Percentiles rank a stretch among this genome's conserved stretches.
Evolutionary conservation across 2,797 vertebrate species (phyloP).

Genomic region (Crocidura indochinensis): DNA sequence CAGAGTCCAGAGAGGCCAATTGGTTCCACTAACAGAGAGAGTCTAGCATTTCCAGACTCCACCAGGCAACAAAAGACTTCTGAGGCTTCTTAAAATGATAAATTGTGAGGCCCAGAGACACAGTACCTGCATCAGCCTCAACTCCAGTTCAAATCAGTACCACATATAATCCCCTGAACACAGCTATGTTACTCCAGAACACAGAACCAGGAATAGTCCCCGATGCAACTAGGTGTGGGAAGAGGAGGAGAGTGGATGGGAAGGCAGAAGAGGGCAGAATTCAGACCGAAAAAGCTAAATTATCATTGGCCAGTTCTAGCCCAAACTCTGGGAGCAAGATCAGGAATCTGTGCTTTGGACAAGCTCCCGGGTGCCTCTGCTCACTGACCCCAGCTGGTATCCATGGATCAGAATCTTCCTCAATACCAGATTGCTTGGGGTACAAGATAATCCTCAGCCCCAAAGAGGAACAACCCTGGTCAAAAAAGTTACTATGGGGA

Average conservation of each 20-base stretch:
- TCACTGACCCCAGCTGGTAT: conserved; percentile 8
- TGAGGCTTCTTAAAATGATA: conserved; percentile 7
- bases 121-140: not conserved
- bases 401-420: not conserved
- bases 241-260: too few relatives aligned
- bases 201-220: too few relatives aligned
- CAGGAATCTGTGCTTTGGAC: not conserved
- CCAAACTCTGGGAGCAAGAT: too few relatives aligned
- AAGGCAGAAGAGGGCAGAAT: too few relatives aligned
- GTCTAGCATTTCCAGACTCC: conserved; percentile 27
- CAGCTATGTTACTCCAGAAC: too few relatives aligned
- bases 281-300: too few relatives aligned
- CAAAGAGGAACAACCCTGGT: not conserved
- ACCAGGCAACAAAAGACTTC: not conserved
- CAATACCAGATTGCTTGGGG: not conserved
- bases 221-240: too few relatives aligned
- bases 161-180: too few relatives aligned
- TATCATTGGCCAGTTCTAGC: too few relatives aligned
- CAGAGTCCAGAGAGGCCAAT: not conserved
- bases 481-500: too few relatives aligned
- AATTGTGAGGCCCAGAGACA: not conserved
- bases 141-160: too few relatives aligned
- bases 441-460: conserved; percentile 14
- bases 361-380: conserved; percentile 7
- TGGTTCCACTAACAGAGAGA: not conserved